Conservation (phyloP, 2,888 invertebrate genomes). For the Drosophila tripunctata region DNA sequence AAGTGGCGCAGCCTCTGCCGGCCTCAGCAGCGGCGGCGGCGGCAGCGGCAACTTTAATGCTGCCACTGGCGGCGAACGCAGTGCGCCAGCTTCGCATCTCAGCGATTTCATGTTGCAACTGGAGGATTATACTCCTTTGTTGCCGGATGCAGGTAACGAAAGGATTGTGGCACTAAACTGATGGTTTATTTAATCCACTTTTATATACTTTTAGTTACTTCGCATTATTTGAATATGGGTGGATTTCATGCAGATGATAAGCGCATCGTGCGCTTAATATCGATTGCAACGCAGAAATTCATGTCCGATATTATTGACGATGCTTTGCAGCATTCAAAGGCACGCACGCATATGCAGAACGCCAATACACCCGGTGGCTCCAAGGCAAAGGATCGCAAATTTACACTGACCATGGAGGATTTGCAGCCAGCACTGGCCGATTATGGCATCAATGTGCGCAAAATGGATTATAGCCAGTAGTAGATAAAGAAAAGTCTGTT, state of each 20-base stretch:
- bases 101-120: constrained; percentile 65
- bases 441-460: constrained; percentile 97
- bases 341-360: constrained; percentile 86
- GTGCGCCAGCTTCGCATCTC: constrained; percentile 56
- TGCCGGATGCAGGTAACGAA: constrained; percentile 89
- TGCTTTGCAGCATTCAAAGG: constrained; percentile 98
- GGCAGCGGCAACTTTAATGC: constrained; percentile 14
- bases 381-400: constrained; percentile 89
- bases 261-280: constrained; percentile 94
- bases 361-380: constrained; percentile 52
- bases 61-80: constrained; percentile 36
- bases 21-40: background rate
- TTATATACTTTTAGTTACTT: constrained; percentile 39
- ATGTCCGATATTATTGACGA: constrained; percentile 99
- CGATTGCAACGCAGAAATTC: constrained; percentile 98
- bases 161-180: background rate
- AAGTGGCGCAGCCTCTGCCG: background rate
- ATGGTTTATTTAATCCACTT: background rate
- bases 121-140: constrained; percentile 96
- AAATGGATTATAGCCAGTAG: constrained; percentile 84
- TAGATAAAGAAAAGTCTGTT: background rate
- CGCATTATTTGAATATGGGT: constrained; percentile 84
- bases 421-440: constrained; percentile 96
- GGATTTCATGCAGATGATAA: constrained; percentile 98
- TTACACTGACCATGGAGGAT: constrained; percentile 97